Base-by-base conservation (phyloP, 2,113 vertebrate genomes). In the Pseudorasbora parva region DNA sequence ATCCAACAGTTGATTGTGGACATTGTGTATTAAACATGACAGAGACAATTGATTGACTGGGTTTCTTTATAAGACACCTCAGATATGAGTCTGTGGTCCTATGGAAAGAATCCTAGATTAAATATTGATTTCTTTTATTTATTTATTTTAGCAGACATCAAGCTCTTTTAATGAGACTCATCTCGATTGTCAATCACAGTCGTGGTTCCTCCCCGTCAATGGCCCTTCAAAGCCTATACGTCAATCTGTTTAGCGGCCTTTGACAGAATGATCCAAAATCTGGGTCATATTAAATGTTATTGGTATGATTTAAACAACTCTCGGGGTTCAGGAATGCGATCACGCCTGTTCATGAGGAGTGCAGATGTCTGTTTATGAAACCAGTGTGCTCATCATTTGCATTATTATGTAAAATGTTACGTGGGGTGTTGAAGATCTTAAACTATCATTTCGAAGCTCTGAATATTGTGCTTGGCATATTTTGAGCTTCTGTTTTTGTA, bases 101-200 rank as follows among this genome's bases (percentile, higher is more conserved):
- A 66, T 51, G 54, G 12, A 87, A 78, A 82, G 68, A 75, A 71
- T 51, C 45, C 41, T 14, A 82, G 86, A 85, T 85, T 85, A 87
- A 80, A 85, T 87, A 87, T 87, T 59, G 86, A 85, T 87, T 77
- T 57, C 23, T 3, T 33, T 33, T 30, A 30, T 30, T 30, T 30
- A 2, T 57, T 75, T 15, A 15, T 73, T 74, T 74, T n/a, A 19
- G 71, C 59, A 66, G 73, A 51, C 76, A 80, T 85, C 56, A 64
- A 85, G 78, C 83, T 60, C 68, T 82, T 84, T 66, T 85, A 87
- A 80, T 80, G 51, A 82, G 75, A 82, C 80, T 87, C 86, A 85
- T 87, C 72, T 82, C 57, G 59, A 82, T 21, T 85, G 86, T 85
- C 83, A 87, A 73, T 82, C 83, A 74, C 43, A 21, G 56, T 47